These are phyloP conservation scores for Drosophila leonis DNA, from an alignment of 2,888 invertebrate genomes.

Conservation along the genomic window DNA sequence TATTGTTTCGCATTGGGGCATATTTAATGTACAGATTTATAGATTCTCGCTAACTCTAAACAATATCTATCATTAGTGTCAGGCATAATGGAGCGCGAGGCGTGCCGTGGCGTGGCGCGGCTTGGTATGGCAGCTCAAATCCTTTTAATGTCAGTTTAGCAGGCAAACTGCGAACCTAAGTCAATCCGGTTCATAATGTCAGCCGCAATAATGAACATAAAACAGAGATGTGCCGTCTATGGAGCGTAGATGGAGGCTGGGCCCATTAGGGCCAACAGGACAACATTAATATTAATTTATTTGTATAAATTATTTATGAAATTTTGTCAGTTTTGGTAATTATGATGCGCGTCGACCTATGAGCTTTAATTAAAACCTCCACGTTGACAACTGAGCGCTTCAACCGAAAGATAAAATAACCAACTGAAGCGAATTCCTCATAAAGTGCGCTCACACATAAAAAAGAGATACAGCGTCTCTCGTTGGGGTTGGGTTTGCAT, in stretches of 20 bases:
- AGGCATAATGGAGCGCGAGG: constrained; percentile 33
- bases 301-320: constrained; percentile 58
- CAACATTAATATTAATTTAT: constrained; percentile 80
- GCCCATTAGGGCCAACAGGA: constrained; percentile 16
- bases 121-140: constrained; percentile 41
- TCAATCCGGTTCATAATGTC: constrained; percentile 60
- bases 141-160: constrained; percentile 62
- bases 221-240: constrained; percentile 18
- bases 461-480: constrained; percentile 16
- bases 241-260: constrained; percentile 15
- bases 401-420: neutral
- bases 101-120: constrained; percentile 3
- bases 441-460: constrained; percentile 37
- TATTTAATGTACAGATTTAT: constrained; percentile 59
- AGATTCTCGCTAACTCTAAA: constrained; percentile 34
- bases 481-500: neutral
- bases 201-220: constrained; percentile 47
- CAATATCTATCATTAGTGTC: constrained; percentile 77
- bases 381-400: constrained; percentile 26
- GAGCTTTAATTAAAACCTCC: constrained; percentile 69
- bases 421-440: constrained; percentile 13
- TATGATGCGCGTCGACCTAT: constrained; percentile 54
- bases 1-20: constrained; percentile 41
- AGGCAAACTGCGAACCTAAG: constrained; percentile 27
- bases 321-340: constrained; percentile 64